Percentiles rank a stretch among this genome's conserved stretches.
Conservation (phyloP, 2,113 vertebrate species). For the Glaucidium brasilianum region DNA sequence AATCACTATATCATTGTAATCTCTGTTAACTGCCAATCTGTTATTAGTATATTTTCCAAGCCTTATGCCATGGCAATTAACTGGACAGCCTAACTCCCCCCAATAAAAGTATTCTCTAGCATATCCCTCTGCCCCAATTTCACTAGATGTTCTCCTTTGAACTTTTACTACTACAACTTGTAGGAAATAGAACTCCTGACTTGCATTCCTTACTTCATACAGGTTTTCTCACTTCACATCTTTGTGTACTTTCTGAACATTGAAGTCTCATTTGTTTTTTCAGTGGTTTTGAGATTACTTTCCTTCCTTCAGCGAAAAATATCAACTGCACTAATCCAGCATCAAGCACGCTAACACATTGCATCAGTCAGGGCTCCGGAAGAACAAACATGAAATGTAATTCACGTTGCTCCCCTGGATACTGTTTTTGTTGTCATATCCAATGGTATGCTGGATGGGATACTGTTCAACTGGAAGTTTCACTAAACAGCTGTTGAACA, state of each 20-base stretch:
- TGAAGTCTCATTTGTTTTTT: not conserved
- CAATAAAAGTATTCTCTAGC: not conserved
- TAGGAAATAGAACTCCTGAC: not conserved
- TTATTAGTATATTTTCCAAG: not conserved
- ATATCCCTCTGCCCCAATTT: not conserved
- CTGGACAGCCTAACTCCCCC: not conserved
- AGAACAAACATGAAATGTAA: not conserved
- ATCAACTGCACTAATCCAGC: not conserved
- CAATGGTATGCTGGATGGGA: slow-evolving; percentile 54
- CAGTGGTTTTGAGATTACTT: not conserved
- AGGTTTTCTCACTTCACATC: not conserved
- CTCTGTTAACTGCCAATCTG: not conserved
- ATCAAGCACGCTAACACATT: not conserved
- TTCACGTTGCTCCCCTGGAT: not conserved
- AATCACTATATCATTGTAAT: not conserved
- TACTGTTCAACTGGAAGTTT: slow-evolving; percentile 31
- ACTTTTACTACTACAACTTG: not conserved
- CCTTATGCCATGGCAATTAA: not conserved
- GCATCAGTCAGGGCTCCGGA: not conserved
- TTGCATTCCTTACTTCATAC: not conserved
- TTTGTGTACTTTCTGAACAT: not conserved
- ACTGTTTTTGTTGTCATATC: slow-evolving; percentile 44
- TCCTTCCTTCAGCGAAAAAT: not conserved
- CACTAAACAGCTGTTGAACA: not conserved
- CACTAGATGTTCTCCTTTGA: not conserved